phyloP scores from a whole-genome alignment of 1,140 invertebrate species.

The Plectrocnemia conspersa region DNA sequence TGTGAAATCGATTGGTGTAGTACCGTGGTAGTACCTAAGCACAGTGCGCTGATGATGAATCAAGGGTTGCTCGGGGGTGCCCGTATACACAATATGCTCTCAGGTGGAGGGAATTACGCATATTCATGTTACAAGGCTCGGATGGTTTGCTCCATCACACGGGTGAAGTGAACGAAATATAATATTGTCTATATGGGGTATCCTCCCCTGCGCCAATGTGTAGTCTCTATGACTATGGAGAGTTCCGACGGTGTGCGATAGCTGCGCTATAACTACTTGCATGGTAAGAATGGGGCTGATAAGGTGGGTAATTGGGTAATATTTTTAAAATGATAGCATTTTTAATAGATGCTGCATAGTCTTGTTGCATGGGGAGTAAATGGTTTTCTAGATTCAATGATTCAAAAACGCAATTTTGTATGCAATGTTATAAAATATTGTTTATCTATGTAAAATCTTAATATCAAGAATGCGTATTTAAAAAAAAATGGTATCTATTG shows the following conservation, averaged over 20 bases:
- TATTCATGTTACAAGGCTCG: conserved; percentile 28
- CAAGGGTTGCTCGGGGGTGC: not conserved
- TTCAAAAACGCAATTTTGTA: no score
- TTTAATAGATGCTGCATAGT: no score
- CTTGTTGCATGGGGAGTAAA: no score
- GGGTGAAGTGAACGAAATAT: conserved; percentile 23
- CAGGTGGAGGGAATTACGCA: conserved; percentile 20
- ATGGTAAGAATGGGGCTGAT: conserved; percentile 7
- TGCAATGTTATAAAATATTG: no score
- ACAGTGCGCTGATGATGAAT: not conserved
- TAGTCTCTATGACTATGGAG: not conserved
- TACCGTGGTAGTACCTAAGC: not conserved
- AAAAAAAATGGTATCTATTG: no score
- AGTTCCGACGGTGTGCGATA: conserved; percentile 1
- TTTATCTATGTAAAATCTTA: no score
- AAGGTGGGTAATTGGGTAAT: not conserved
- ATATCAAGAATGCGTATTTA: no score
- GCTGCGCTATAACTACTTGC: conserved; percentile 11
- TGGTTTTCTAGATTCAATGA: no score
- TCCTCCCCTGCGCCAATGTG: not conserved
- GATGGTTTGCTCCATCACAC: conserved; percentile 24
- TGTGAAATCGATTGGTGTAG: not conserved
- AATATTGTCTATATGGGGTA: conserved; percentile 25
- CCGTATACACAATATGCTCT: conserved; percentile 1
- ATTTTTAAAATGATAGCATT: no score